Evolutionary conservation across 2,888 invertebrate genomes (phyloP).

Genomic region (Drosophila setosimentum): DNA sequence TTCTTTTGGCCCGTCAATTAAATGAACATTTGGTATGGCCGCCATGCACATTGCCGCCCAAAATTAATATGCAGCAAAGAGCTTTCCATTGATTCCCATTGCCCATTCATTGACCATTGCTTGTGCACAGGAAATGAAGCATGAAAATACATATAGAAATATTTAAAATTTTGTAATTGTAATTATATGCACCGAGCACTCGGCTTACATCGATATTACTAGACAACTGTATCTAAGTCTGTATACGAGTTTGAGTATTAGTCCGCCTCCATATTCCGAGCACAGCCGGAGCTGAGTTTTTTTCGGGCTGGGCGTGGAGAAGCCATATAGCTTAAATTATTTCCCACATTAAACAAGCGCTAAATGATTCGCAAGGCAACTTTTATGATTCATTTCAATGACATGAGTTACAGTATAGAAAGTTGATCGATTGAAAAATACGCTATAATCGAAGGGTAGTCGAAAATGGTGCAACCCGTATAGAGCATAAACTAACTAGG

Average conservation of each 20-base stretch:
- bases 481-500: background rate
- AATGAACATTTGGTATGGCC: conserved; percentile 79
- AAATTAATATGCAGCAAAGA: conserved; percentile 76
- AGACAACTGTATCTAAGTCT: conserved; percentile 64
- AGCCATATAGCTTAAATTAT: conserved; percentile 49
- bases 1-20: conserved; percentile 67
- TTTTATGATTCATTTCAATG: conserved; percentile 46
- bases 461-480: background rate
- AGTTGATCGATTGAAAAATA: conserved; percentile 36
- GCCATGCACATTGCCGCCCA: conserved; percentile 72
- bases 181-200: conserved; percentile 64
- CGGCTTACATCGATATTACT: conserved; percentile 70
- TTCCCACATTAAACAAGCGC: conserved; percentile 74
- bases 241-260: conserved; percentile 25
- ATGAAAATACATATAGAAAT: conserved; percentile 72
- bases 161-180: conserved; percentile 64
- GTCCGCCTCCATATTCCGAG: conserved; percentile 32
- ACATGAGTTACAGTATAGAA: conserved; percentile 17
- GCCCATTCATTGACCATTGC: conserved; percentile 38
- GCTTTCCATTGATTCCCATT: conserved; percentile 45
- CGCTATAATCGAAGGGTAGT: conserved; percentile 14
- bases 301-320: conserved; percentile 56
- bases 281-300: conserved; percentile 44
- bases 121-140: conserved; percentile 73
- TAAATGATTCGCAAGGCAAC: conserved; percentile 60